Conservation (phyloP, 2,113 vertebrate species). For the Dicaeum eximium region DNA sequence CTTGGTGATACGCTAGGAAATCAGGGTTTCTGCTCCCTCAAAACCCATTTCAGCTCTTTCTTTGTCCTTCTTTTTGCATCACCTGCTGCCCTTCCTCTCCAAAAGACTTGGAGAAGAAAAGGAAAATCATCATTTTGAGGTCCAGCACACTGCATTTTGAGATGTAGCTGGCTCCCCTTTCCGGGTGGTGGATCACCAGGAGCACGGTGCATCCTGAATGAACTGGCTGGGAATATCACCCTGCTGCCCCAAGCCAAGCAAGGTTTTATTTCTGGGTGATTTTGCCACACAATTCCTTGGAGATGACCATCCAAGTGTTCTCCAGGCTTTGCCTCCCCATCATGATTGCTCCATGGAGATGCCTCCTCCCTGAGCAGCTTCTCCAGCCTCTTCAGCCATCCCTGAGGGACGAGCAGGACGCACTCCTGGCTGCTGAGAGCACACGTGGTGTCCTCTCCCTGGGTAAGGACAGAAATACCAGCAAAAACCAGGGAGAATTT, state of each 20-base stretch:
- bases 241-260: fast-evolving
- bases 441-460: not conserved
- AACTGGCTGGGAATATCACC: not conserved
- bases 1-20: not conserved
- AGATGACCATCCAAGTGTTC: not conserved
- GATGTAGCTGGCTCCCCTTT: not conserved
- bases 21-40: not conserved
- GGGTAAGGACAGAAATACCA: not conserved
- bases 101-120: not conserved
- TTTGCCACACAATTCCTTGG: not conserved
- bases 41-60: not conserved
- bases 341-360: fast-evolving
- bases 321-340: not conserved
- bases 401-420: not conserved
- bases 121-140: not conserved
- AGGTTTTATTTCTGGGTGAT: not conserved
- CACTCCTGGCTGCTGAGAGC: fast-evolving
- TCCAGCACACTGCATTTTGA: not conserved
- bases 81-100: not conserved
- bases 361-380: not conserved
- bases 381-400: not conserved
- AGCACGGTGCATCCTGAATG: fast-evolving
- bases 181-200: not conserved
- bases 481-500: not conserved
- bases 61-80: not conserved